Conservation (phyloP, 2,888 invertebrate species). For the Nomada hirtipes region DNA sequence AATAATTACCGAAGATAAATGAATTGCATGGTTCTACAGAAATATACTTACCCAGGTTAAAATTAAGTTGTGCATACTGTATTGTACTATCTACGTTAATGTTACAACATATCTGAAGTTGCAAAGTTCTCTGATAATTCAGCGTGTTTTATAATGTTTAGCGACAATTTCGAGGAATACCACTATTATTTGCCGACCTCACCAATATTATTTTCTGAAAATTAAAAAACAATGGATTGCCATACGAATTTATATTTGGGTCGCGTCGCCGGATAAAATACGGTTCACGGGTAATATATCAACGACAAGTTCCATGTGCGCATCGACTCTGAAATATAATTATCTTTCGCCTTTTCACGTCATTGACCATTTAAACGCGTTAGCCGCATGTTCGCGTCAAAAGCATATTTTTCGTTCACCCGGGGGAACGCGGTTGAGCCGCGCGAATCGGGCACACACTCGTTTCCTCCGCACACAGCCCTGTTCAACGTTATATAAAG, state of each 20-base stretch:
- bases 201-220: too few relatives aligned
- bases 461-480: slow-evolving; percentile 5
- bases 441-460: slow-evolving; percentile 12
- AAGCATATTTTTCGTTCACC: slow-evolving; percentile 47
- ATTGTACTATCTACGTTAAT: background rate
- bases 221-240: background rate
- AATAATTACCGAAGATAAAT: slow-evolving; percentile 19
- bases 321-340: slow-evolving; percentile 45
- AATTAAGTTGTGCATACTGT: background rate
- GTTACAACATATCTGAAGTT: too few relatives aligned
- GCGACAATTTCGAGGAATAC: too few relatives aligned
- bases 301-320: slow-evolving; percentile 11
- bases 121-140: too few relatives aligned
- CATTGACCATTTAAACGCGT: slow-evolving; percentile 41
- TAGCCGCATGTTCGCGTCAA: slow-evolving; percentile 33
- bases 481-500: slow-evolving; percentile 9
- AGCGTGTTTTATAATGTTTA: too few relatives aligned
- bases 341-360: slow-evolving; percentile 42
- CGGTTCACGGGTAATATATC: slow-evolving; percentile 9
- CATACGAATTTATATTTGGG: background rate
- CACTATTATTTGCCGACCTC: too few relatives aligned
- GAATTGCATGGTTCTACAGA: background rate
- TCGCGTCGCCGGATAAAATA: background rate
- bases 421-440: background rate
- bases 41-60: slow-evolving; percentile 8